phyloP scores from a whole-genome alignment of 35 echinoderm and acorn worm species.

The Diadema setosum region DNA sequence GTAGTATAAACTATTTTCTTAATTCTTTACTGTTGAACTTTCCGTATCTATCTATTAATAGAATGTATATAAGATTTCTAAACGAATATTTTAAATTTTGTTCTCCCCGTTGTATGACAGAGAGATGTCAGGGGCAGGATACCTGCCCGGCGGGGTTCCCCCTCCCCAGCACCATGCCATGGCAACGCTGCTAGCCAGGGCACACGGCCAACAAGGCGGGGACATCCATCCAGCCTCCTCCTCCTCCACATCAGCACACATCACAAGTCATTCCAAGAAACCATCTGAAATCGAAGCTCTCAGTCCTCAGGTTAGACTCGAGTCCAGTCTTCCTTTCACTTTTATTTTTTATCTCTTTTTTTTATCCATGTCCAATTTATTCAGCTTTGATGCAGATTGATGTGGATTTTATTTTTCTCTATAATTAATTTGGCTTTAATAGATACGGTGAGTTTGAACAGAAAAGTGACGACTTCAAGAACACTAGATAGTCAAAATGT shows the following conservation, averaged over 20 bases:
- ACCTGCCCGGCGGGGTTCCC: slow-evolving; percentile 20
- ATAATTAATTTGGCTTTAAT: too few species aligned
- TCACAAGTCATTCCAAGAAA: not conserved
- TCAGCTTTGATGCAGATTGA: too few species aligned
- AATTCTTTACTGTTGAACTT: too few species aligned
- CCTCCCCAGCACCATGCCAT: slow-evolving; percentile 67
- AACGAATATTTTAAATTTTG: not conserved
- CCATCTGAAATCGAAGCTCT: not conserved
- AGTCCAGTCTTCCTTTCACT: not conserved
- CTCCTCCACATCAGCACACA: not conserved
- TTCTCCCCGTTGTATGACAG: not conserved
- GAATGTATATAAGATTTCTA: not conserved
- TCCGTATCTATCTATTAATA: not conserved
- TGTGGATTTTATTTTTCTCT: too few species aligned
- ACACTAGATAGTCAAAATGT: too few species aligned
- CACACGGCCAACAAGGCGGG: slow-evolving; percentile 17
- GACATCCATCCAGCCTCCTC: not conserved
- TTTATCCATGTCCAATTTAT: not conserved
- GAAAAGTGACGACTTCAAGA: too few species aligned
- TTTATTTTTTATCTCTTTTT: not conserved
- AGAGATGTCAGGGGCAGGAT: not conserved
- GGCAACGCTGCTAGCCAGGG: slow-evolving; percentile 69
- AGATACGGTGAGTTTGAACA: too few species aligned
- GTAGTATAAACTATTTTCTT: too few species aligned
- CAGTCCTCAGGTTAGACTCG: not conserved